Evolutionary conservation across 2,797 vertebrate species (phyloP).

Genomic region (Jordanella pulchra): DNA sequence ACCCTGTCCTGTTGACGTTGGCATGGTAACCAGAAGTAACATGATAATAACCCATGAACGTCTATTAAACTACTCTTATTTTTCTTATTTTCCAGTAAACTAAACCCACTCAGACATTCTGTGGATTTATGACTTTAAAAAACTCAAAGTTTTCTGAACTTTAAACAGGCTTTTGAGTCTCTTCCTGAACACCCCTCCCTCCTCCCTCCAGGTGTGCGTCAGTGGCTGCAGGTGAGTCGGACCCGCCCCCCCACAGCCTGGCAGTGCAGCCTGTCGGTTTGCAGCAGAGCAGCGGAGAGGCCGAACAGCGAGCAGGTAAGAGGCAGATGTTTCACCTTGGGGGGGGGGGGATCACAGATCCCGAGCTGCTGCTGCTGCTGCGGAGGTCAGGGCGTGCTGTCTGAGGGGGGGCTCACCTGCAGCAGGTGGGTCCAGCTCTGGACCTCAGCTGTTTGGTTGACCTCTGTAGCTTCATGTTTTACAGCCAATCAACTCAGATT

Average conservation of each 20-base stretch:
- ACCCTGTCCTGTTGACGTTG: no score
- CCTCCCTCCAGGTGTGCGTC: neutral
- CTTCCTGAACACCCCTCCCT: neutral
- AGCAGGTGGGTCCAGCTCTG: neutral
- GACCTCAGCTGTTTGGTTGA: neutral
- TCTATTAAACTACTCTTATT: no score
- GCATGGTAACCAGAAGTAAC: no score
- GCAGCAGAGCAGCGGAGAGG: constrained; percentile 7
- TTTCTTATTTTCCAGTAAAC: no score
- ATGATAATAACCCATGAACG: no score
- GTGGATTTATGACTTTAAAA: no score
- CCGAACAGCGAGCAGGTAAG: constrained; percentile 47
- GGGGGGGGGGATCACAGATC: neutral
- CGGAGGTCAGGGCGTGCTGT: neutral
- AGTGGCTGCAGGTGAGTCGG: constrained; percentile 31
- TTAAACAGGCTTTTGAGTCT: no score
- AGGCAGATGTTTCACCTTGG: constrained; percentile 3
- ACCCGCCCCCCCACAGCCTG: constrained; percentile 39
- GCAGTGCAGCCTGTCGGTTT: constrained; percentile 25
- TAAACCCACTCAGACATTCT: no score
- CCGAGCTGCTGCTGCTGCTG: neutral
- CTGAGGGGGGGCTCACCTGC: neutral
- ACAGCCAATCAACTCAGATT: neutral
- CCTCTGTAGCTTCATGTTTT: neutral
- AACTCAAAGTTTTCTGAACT: no score